A percentile compares a stretch with the other conserved stretches of the same genome.
These are phyloP conservation scores for Nyleta sp. DNA, from an alignment of 2,888 invertebrate genomes.

Conservation along the genomic window DNA sequence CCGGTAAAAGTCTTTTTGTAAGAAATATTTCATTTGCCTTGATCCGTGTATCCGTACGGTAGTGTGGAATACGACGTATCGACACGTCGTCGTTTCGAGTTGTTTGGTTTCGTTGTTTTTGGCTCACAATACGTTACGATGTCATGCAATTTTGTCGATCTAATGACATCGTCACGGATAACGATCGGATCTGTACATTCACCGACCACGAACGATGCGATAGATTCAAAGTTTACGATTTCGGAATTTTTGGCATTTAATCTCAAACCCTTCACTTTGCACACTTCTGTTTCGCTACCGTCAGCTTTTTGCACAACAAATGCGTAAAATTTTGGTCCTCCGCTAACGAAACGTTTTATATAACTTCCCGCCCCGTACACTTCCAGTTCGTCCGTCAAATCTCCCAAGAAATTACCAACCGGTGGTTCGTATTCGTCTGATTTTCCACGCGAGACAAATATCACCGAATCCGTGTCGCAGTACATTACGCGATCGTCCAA, in stretches of 20 bases:
- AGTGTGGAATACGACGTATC: not conserved
- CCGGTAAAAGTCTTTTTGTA: too few species aligned
- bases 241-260: not conserved
- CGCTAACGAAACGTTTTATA: conserved; percentile 28
- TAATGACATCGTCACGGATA: not conserved
- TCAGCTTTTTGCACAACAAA: not conserved
- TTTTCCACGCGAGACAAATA: not conserved
- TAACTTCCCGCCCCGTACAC: conserved; percentile 13
- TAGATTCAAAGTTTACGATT: not conserved
- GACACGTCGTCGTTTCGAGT: not conserved
- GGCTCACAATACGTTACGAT: not conserved
- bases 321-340: not conserved
- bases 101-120: not conserved
- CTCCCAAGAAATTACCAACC: conserved; percentile 29
- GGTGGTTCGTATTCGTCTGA: conserved; percentile 8
- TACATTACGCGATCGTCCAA: not conserved
- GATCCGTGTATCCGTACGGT: not conserved
- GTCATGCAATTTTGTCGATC: not conserved
- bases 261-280: not conserved
- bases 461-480: not conserved
- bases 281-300: not conserved
- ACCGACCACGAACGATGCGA: not conserved
- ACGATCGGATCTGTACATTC: not conserved
- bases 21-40: too few species aligned
- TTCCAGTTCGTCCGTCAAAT: conserved; percentile 46